A percentile compares a stretch with the other conserved stretches of the same genome.
Evolutionary conservation across 2,797 vertebrate genomes (phyloP).

Genomic region (Cyprinodon diabolis): DNA sequence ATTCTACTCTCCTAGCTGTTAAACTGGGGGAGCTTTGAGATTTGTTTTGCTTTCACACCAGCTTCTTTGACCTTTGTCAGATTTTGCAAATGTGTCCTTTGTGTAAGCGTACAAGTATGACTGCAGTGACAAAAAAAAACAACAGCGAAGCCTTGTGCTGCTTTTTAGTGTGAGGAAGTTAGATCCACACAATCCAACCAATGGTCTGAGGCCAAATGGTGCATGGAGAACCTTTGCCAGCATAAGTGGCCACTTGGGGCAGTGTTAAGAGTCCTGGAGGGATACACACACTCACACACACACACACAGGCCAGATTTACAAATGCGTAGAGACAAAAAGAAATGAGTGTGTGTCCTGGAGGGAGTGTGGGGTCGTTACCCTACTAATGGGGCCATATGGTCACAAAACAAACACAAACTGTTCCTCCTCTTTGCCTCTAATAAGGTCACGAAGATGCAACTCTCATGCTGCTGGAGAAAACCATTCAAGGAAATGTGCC

Average conservation of each 20-base stretch:
- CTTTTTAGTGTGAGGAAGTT: conserved; percentile 22
- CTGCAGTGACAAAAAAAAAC: conserved; percentile 3
- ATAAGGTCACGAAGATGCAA: conserved; percentile 78
- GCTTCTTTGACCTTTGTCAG: conserved; percentile 20
- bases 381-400: conserved; percentile 86
- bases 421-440: conserved; percentile 66
- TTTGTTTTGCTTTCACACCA: background rate
- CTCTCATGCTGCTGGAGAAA: conserved; percentile 63
- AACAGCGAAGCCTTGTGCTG: conserved; percentile 13
- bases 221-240: conserved; percentile 60
- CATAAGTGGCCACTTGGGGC: conserved; percentile 70
- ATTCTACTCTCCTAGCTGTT: background rate
- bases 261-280: conserved; percentile 69
- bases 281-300: conserved; percentile 35
- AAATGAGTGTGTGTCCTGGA: conserved; percentile 67
- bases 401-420: conserved; percentile 84
- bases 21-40: background rate
- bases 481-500: conserved; percentile 50
- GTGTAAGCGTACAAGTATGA: background rate
- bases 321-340: conserved; percentile 17
- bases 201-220: conserved; percentile 59
- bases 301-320: background rate
- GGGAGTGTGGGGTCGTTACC: conserved; percentile 81
- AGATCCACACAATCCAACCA: conserved; percentile 38
- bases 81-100: conserved; percentile 11